A percentile compares a stretch with the other conserved stretches of the same genome.
phyloP scores from a whole-genome alignment of 1,140 invertebrate species.

The Hormaphis cornu region DNA sequence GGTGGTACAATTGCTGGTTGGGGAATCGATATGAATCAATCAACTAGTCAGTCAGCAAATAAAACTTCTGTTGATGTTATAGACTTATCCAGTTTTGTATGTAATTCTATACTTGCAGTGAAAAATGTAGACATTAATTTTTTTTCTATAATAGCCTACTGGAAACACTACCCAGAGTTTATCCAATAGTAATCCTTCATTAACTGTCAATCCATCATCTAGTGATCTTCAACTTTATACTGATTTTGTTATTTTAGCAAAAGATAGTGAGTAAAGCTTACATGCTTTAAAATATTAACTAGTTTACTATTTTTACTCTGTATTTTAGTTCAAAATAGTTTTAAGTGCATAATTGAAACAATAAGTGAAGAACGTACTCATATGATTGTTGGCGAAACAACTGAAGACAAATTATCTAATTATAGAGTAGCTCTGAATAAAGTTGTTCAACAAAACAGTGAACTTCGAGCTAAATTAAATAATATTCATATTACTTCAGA shows the following conservation, averaged over 20 bases:
- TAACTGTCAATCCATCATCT: constrained; percentile 30
- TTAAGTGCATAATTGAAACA: constrained; percentile 47
- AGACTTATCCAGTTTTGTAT: constrained; percentile 43
- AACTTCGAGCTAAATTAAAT: constrained; percentile 54
- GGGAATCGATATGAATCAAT: constrained; percentile 37
- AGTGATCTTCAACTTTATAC: constrained; percentile 34
- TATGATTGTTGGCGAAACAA: constrained; percentile 38
- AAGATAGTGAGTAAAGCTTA: constrained; percentile 46
- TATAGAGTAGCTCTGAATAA: constrained; percentile 40
- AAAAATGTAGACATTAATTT: neutral
- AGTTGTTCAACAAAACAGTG: constrained; percentile 62
- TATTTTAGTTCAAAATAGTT: constrained; percentile 47
- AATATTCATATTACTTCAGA: constrained; percentile 58
- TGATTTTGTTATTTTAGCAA: constrained; percentile 58
- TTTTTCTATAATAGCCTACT: neutral
- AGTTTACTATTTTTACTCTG: constrained; percentile 10
- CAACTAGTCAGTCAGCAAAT: constrained; percentile 11
- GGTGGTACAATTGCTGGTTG: constrained; percentile 40
- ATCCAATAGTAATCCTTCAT: constrained; percentile 38
- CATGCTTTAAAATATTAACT: neutral
- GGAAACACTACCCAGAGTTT: constrained; percentile 27
- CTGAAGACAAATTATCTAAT: constrained; percentile 8
- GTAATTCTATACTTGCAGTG: neutral
- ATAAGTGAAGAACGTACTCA: constrained; percentile 55
- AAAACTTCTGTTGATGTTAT: neutral